Evolutionary conservation across 2,113 vertebrate genomes (phyloP).

Genomic region (Psammodynastes pulverulentus): DNA sequence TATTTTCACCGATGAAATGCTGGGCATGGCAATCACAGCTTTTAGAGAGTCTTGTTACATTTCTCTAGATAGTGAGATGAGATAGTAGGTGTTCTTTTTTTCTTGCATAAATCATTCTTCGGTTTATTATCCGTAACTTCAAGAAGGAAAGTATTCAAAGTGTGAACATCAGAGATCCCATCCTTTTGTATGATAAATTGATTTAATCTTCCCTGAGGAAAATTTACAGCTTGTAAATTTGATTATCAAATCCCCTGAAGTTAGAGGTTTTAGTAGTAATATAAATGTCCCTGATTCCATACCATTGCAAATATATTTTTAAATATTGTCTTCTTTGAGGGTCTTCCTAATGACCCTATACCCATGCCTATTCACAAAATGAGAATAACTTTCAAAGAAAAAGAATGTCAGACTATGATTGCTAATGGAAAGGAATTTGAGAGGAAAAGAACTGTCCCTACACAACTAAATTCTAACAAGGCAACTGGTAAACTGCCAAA

Average conservation of each 20-base stretch:
- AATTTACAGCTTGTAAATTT: background rate
- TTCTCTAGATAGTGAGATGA: accelerated
- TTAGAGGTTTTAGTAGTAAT: background rate
- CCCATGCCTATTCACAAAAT: background rate
- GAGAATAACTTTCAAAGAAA: background rate
- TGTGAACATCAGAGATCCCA: conserved; percentile 8
- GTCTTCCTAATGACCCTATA: background rate
- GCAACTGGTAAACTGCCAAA: background rate
- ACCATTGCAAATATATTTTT: conserved; percentile 20
- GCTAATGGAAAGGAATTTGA: background rate
- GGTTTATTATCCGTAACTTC: background rate
- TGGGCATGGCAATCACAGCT: background rate
- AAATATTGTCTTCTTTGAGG: background rate
- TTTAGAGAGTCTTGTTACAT: background rate
- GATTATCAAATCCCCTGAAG: conserved; percentile 3
- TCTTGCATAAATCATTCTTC: conserved; percentile 17
- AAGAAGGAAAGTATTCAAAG: conserved; percentile 22
- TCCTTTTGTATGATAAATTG: conserved; percentile 24
- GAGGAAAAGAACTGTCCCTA: background rate
- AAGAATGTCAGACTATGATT: background rate
- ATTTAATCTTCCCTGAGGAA: background rate
- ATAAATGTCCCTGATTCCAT: background rate
- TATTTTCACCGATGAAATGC: background rate
- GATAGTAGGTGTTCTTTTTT: background rate
- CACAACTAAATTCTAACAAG: background rate